Conservation (phyloP, 2,888 invertebrate species). For the Trypoxylon attenuatum region DNA sequence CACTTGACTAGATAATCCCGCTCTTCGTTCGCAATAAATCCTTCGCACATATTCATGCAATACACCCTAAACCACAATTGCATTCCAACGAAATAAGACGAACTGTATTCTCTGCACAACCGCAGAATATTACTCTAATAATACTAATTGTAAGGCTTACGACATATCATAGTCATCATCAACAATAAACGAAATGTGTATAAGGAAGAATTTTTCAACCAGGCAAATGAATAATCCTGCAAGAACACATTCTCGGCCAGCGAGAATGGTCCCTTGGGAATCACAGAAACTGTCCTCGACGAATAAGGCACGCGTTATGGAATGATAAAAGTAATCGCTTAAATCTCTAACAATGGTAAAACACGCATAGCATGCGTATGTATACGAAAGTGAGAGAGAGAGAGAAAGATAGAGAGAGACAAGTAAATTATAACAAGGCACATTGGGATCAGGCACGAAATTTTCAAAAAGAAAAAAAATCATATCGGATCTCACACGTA, state of each 20-base stretch:
- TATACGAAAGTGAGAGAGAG: neutral
- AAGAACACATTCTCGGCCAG: conserved; percentile 43
- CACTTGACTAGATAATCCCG: conserved; percentile 54
- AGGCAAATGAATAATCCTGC: conserved; percentile 1
- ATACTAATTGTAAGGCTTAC: conserved; percentile 19
- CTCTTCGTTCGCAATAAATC: conserved; percentile 3
- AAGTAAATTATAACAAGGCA: neutral
- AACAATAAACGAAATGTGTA: neutral
- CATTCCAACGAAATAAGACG: too few relatives aligned
- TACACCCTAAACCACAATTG: too few relatives aligned
- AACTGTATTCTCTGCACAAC: too few relatives aligned
- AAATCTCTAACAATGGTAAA: neutral
- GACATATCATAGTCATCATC: neutral
- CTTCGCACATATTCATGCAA: too few relatives aligned
- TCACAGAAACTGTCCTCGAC: conserved; percentile 42
- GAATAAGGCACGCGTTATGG: conserved; percentile 23
- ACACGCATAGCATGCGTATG: neutral
- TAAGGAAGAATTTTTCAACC: neutral
- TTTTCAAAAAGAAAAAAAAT: too few relatives aligned
- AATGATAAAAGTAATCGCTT: conserved; percentile 36
- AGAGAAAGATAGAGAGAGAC: neutral
- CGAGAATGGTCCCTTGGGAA: conserved; percentile 35
- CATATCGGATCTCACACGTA: too few relatives aligned
- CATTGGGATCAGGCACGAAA: neutral
- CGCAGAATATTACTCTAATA: too few relatives aligned